Evolutionary conservation across 2,888 invertebrate species (phyloP).

Genomic region (Hyppa rectilinea): DNA sequence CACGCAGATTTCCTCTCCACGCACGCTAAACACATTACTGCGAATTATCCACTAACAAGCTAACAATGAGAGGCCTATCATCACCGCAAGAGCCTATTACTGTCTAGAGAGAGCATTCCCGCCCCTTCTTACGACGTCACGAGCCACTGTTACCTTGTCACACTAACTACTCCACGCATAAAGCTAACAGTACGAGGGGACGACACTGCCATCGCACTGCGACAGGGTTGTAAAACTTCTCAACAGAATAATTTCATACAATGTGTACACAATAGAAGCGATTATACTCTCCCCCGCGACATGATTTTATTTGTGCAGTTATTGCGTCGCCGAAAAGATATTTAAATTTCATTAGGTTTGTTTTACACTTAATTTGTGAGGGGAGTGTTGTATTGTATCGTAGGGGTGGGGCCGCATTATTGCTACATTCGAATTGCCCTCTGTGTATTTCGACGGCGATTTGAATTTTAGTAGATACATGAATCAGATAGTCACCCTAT

Average conservation of each 20-base stretch:
- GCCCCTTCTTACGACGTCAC: conserved; percentile 83
- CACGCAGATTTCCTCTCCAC: conserved; percentile 80
- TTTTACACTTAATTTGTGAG: conserved; percentile 91
- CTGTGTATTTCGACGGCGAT: conserved; percentile 83
- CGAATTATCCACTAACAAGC: conserved; percentile 88
- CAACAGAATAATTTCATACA: conserved; percentile 80
- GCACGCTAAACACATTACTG: conserved; percentile 82
- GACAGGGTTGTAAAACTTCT: conserved; percentile 81
- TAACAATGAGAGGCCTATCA: conserved; percentile 88
- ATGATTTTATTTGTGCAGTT: conserved; percentile 90
- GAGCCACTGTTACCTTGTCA: conserved; percentile 82
- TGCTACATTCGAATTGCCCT: conserved; percentile 84
- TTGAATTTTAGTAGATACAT: conserved; percentile 87
- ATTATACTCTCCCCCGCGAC: conserved; percentile 88
- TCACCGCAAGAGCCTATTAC: conserved; percentile 88
- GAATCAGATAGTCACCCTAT: conserved; percentile 84
- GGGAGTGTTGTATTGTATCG: conserved; percentile 84
- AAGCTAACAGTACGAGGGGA: conserved; percentile 60
- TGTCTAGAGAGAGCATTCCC: conserved; percentile 84
- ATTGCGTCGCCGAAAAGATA: conserved; percentile 89
- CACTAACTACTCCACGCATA: conserved; percentile 64
- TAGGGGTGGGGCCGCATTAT: conserved; percentile 85
- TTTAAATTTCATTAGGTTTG: conserved; percentile 91
- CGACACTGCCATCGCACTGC: conserved; percentile 65
- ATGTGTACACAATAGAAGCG: conserved; percentile 88